phyloP scores from a whole-genome alignment of 1,140 invertebrate species.

The Pectinophora gossypiella region DNA sequence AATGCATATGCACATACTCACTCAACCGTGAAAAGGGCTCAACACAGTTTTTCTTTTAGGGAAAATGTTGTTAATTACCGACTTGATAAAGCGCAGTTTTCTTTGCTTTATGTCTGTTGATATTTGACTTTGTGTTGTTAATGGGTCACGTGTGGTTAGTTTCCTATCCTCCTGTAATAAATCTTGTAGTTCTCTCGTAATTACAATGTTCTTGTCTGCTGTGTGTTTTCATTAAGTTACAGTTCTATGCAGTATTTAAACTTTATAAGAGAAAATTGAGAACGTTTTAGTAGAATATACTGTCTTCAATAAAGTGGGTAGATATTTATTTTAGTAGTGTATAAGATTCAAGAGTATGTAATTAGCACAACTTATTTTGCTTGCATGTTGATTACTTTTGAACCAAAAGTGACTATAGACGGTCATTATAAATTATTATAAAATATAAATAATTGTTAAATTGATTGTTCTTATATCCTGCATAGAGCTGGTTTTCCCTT shows the following conservation, averaged over 20 bases:
- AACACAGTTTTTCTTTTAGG: constrained; percentile 28
- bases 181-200: constrained; percentile 69
- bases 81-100: constrained; percentile 49
- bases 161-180: constrained; percentile 71
- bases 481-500: too few relatives aligned
- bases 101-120: constrained; percentile 21
- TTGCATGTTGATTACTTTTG: too few relatives aligned
- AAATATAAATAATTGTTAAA: too few relatives aligned
- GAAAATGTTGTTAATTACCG: constrained; percentile 54
- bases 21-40: constrained; percentile 26
- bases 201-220: constrained; percentile 73
- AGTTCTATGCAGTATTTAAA: background rate
- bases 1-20: constrained; percentile 64
- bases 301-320: too few relatives aligned
- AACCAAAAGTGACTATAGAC: too few relatives aligned
- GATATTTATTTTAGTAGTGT: too few relatives aligned
- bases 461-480: too few relatives aligned
- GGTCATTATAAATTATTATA: too few relatives aligned
- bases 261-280: too few relatives aligned
- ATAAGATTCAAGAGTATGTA: too few relatives aligned
- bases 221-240: constrained; percentile 71
- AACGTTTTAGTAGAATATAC: too few relatives aligned
- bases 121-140: constrained; percentile 19
- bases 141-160: constrained; percentile 68
- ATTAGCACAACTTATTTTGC: too few relatives aligned